phyloP scores from a whole-genome alignment of 2,797 vertebrate species.

The Smutsia gigantea region DNA sequence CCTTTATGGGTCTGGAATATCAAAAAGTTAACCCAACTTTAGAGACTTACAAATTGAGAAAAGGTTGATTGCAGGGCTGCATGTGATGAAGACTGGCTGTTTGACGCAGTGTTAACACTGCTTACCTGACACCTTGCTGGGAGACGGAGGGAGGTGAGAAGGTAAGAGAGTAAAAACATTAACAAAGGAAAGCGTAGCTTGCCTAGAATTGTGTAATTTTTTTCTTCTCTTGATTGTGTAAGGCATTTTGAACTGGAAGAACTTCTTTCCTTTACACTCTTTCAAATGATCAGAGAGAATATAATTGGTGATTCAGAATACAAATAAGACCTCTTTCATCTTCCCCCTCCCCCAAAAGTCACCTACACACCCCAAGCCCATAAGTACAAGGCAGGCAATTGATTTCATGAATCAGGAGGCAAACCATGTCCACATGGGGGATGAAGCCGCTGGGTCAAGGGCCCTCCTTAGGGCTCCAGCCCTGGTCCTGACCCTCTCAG shows the following conservation, averaged over 20 bases:
- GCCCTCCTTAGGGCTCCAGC: slow-evolving; percentile 18
- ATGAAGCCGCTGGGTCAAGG: not conserved
- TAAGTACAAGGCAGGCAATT: slow-evolving; percentile 22
- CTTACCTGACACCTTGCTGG: slow-evolving; percentile 54
- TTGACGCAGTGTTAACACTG: not conserved
- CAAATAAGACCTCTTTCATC: slow-evolving; percentile 53
- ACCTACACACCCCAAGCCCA: not conserved
- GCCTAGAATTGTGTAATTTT: slow-evolving; percentile 59
- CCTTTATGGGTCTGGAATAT: not conserved
- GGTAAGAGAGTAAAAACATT: not conserved
- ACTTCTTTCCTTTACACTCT: slow-evolving; percentile 64
- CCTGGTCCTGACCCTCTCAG: slow-evolving; percentile 71
- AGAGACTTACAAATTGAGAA: slow-evolving; percentile 36
- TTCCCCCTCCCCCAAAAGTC: not conserved
- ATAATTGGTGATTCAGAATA: slow-evolving; percentile 68
- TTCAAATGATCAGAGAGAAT: slow-evolving; percentile 68
- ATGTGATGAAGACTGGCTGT: not conserved
- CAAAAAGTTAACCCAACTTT: not conserved
- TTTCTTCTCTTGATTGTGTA: slow-evolving; percentile 77
- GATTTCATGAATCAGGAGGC: not conserved
- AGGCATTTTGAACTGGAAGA: slow-evolving; percentile 83
- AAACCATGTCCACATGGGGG: not conserved
- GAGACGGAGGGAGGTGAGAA: not conserved
- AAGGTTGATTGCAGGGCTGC: not conserved
- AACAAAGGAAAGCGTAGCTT: slow-evolving; percentile 61